phyloP scores from a whole-genome alignment of 2,113 vertebrate species.

The Bettongia penicillata region DNA sequence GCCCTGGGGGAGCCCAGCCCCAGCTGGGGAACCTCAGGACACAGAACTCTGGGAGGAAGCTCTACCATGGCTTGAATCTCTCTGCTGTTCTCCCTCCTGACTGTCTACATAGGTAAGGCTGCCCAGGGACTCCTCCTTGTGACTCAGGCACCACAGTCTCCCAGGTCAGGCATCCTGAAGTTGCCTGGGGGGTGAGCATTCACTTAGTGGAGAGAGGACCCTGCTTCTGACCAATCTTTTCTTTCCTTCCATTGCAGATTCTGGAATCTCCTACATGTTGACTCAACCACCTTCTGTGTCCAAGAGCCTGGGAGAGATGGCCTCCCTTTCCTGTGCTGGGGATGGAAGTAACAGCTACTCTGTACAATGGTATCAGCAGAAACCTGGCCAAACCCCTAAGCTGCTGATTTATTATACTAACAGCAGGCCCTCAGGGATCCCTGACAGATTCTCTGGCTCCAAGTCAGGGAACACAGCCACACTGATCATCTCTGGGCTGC shows the following conservation, averaged over 20 bases:
- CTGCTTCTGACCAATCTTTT: rapidly evolving
- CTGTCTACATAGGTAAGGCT: not conserved
- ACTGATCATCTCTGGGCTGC: constrained; percentile 7
- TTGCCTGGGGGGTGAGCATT: not conserved
- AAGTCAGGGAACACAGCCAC: rapidly evolving
- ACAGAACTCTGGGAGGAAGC: rapidly evolving
- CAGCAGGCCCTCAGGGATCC: rapidly evolving
- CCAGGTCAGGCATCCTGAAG: not conserved
- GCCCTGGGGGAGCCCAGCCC: rapidly evolving
- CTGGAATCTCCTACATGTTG: not conserved
- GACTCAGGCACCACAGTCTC: not conserved
- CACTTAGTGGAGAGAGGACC: rapidly evolving
- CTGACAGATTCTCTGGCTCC: constrained; percentile 8
- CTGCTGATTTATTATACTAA: rapidly evolving
- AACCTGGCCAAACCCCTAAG: not conserved
- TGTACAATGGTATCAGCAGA: constrained; percentile 14
- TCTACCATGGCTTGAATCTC: not conserved
- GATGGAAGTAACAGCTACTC: rapidly evolving
- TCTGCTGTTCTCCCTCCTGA: not conserved
- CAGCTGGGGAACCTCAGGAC: not conserved
- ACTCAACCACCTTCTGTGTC: rapidly evolving
- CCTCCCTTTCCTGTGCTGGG: not conserved
- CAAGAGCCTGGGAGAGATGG: rapidly evolving
- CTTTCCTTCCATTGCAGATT: not conserved
- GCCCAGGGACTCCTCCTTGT: not conserved